Evolutionary conservation across 2,113 vertebrate genomes (phyloP), one percentile per base, ranked within the genome.

Genomic region (Corythaixoides concolor): DNA sequence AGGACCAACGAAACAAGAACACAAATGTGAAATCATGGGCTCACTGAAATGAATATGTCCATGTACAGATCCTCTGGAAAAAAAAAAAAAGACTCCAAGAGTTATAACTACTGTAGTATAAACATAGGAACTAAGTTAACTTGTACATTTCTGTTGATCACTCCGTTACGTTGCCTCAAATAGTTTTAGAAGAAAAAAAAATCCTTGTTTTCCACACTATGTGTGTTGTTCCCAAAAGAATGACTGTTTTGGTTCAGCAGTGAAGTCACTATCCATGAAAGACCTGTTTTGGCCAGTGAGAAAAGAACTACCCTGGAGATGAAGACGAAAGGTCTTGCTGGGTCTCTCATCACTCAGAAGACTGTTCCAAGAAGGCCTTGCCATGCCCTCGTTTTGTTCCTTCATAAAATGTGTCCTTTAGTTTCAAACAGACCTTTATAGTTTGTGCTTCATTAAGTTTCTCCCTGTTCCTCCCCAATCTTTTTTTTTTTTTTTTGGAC

Each of bases 31-130:
- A 99, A 97, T 98, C 98, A 99, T 99, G 99, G 99, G 98, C 98
- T 99, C 98, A 98, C 98, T 98, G 99, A 98, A 98, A 98, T 97
- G 98, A 98, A 98, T 97, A 98, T 98, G 98, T 97, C 98, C 98
- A 97, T 98, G 96, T 96, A 97, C 98, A 98, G 98, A 98, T 98
- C 98, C 98, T 98, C 98, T 98, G 97, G 97, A 58, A 58, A 96
- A 85, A 94, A 91, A 90, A 89, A 97, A 97, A 99, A 98, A 99
- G 99, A 99, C 99, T 99, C 99, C 98, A 99, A 99, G 99, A 99
- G 99, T 99, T 99, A 98, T 99, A 99, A 99, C 99, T 99, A 99
- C 99, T 99, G 99, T 99, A 99, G 99, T 99, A 99, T 99, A 99
- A 99, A 98, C 99, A 99, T 99, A 99, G 99, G 98, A 98, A 99